Evolutionary conservation across 2,888 invertebrate genomes (phyloP).

Genomic region (Hirtodrosophila histrioides): DNA sequence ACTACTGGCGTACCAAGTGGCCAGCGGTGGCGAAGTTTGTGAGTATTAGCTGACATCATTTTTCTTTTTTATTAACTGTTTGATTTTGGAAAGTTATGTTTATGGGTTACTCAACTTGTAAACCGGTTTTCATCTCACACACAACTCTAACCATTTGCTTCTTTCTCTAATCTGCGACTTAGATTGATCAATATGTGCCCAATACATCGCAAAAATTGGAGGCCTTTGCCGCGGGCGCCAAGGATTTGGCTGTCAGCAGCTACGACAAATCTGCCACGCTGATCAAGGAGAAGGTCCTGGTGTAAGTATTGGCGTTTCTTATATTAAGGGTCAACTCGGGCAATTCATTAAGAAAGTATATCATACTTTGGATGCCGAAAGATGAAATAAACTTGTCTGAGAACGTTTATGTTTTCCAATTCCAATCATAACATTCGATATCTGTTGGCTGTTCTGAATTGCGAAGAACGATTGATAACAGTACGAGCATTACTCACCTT

Average conservation of each 20-base stretch:
- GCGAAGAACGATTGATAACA: too few relatives aligned
- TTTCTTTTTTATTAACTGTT: conserved; percentile 6
- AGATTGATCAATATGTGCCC: conserved; percentile 90
- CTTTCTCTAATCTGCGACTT: conserved; percentile 4
- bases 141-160: conserved; percentile 16
- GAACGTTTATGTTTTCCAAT: too few relatives aligned
- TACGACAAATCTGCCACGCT: conserved; percentile 86
- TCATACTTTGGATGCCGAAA: too few relatives aligned
- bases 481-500: too few relatives aligned
- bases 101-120: not conserved
- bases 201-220: conserved; percentile 88
- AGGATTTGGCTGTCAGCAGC: conserved; percentile 85
- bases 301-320: conserved; percentile 87
- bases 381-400: too few relatives aligned
- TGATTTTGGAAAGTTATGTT: conserved; percentile 37
- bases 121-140: conserved; percentile 42
- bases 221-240: conserved; percentile 84
- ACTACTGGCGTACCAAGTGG: conserved; percentile 86
- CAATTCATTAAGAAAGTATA: too few relatives aligned
- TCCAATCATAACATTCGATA: too few relatives aligned
- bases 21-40: conserved; percentile 86
- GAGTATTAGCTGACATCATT: conserved; percentile 83
- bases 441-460: too few relatives aligned
- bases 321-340: too few relatives aligned
- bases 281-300: conserved; percentile 90